A percentile compares a stretch with the other conserved stretches of the same genome.
These are phyloP conservation scores for Oceanites oceanicus DNA, from an alignment of 2,113 vertebrate genomes.

Conservation along the genomic window DNA sequence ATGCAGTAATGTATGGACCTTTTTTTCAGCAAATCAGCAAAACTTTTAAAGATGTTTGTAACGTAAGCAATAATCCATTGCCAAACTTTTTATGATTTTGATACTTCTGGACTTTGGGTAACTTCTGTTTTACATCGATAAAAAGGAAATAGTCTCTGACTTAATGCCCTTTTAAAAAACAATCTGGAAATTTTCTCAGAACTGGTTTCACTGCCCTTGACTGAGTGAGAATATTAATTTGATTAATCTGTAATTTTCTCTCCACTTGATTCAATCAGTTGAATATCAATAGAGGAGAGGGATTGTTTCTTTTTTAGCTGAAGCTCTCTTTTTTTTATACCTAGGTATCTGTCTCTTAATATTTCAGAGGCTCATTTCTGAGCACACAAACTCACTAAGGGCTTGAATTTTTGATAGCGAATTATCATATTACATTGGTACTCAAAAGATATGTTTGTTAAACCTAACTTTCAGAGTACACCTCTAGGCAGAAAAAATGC, in stretches of 20 bases:
- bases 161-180: background rate
- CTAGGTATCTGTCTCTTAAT: background rate
- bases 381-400: background rate
- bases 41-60: background rate
- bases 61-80: background rate
- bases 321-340: background rate
- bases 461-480: background rate
- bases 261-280: background rate
- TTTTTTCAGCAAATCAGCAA: background rate
- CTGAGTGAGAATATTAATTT: background rate
- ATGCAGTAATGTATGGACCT: background rate
- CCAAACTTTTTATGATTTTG: background rate
- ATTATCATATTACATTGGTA: background rate
- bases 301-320: background rate
- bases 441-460: background rate
- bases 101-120: background rate
- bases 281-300: background rate
- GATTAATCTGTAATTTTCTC: background rate
- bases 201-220: background rate
- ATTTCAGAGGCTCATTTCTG: background rate
- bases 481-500: rapidly evolving
- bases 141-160: background rate
- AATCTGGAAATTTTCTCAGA: background rate
- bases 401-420: background rate
- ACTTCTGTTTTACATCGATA: background rate